Evolutionary conservation across 2,113 vertebrate genomes (phyloP).

Genomic region (Nycticorax nycticorax): DNA sequence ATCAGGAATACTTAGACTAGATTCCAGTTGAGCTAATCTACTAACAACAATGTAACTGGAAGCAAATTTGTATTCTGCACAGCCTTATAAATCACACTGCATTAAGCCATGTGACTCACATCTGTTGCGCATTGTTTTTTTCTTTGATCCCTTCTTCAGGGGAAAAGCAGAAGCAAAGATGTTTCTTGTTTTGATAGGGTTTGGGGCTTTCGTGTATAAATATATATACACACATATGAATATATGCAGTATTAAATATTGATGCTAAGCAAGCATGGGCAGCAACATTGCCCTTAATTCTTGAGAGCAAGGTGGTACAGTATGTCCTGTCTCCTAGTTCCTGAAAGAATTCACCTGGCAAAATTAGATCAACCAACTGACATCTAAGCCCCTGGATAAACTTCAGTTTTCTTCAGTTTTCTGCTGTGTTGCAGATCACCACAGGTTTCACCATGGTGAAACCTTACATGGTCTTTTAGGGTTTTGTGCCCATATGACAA

Average conservation of each 20-base stretch:
- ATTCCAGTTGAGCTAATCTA: neutral
- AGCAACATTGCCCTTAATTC: neutral
- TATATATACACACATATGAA: neutral
- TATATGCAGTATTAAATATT: neutral
- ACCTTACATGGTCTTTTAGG: neutral
- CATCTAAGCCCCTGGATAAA: neutral
- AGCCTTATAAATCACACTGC: neutral
- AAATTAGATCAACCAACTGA: neutral
- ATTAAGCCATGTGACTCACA: neutral
- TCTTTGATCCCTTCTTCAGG: neutral
- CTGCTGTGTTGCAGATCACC: neutral
- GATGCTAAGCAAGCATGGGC: neutral
- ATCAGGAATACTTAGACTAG: neutral
- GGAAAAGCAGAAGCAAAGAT: neutral
- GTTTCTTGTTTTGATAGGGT: neutral
- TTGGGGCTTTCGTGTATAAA: neutral
- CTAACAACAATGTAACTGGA: neutral
- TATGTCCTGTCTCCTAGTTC: neutral
- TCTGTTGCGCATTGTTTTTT: neutral
- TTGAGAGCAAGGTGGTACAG: neutral
- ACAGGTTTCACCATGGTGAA: neutral
- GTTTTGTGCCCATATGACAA: fast-evolving
- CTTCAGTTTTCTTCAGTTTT: neutral
- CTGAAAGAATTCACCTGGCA: neutral
- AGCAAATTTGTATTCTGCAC: neutral